Evolutionary conservation across 1,140 invertebrate genomes (phyloP), one percentile per base, ranked within the genome.

Genomic region (Drosophila cardini): DNA sequence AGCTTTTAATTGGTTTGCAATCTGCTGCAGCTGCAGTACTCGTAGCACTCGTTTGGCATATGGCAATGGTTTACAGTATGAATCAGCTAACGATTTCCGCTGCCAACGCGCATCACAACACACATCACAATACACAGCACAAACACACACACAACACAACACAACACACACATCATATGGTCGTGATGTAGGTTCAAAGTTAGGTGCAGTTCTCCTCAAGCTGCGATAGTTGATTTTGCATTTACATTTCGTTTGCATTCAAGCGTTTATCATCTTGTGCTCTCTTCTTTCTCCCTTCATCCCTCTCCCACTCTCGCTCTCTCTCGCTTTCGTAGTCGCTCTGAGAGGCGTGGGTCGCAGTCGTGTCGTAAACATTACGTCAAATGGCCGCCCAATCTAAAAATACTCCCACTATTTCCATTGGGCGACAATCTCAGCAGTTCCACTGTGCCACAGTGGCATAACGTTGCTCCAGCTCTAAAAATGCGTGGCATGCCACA

Each of bases 1-100:
- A n/a, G 34, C 52, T 55, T 40, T 55, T 32, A 55, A 55, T 55
- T 55, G 16, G 10, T 42, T 26, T n/a, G 38, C 55, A 57, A 40
- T 11, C 38, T 13, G 38, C 10, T 40, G 46, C 46, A 57, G 53
- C 58, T 34, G 32, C 11, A 50, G 61, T n/a, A 36, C 7, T 36
- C 7, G 30, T 5, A 36, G 13, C 50, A 40, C 38, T 40, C 38
- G 38, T 53, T 53, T 53, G 36, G 50, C 57, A 75, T 75, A 57
- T 76, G 72, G 67, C 67, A 71, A 68, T 67, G 18, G 65, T 83
- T 76, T 77, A 72, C 45, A 62, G 55, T 68, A 72, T 83, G 80
- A 83, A 76, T 83, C 80, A 83, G 76, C 76, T 76, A 83, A 83
- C 80, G 76, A 83, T 83, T 83, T 83, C 80, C 80, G 80, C 80